phyloP scores from a whole-genome alignment of 1,140 invertebrate genomes.

The Hyles vespertilio region DNA sequence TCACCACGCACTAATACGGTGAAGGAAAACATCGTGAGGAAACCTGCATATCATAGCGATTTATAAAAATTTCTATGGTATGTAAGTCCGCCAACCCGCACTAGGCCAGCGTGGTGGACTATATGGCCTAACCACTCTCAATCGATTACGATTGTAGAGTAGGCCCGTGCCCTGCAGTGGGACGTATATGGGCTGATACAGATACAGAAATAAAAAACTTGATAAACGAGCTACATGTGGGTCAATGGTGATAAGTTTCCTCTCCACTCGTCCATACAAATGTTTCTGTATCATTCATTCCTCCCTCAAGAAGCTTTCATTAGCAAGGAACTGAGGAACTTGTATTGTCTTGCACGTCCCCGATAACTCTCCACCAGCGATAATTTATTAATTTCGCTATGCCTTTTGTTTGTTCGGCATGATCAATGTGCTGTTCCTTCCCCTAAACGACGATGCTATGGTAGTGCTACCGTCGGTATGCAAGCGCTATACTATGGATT shows the following conservation, averaged over 20 bases:
- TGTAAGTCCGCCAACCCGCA: too few species aligned
- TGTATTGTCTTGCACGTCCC: slow-evolving; percentile 34
- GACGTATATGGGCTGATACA: too few species aligned
- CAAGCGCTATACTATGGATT: too few species aligned
- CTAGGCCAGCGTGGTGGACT: too few species aligned
- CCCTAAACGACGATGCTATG: slow-evolving; percentile 25
- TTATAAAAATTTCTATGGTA: too few species aligned
- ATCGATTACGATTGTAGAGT: too few species aligned
- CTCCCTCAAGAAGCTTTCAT: slow-evolving; percentile 43
- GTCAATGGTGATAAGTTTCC: slow-evolving; percentile 9
- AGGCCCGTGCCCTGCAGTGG: too few species aligned
- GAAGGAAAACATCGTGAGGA: too few species aligned
- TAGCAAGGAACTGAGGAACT: slow-evolving; percentile 29
- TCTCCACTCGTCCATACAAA: slow-evolving; percentile 23
- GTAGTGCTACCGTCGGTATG: neutral
- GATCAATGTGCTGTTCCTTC: slow-evolving; percentile 51
- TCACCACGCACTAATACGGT: too few species aligned
- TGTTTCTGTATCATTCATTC: slow-evolving; percentile 38
- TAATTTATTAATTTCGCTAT: slow-evolving; percentile 70
- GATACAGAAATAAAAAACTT: too few species aligned
- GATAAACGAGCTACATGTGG: neutral
- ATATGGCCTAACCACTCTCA: too few species aligned
- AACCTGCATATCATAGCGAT: too few species aligned
- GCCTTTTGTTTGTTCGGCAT: slow-evolving; percentile 55
- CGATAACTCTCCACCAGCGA: slow-evolving; percentile 42